Evolutionary conservation across 1,140 invertebrate genomes (phyloP).

Genomic region (Drosophila mojavensis): DNA sequence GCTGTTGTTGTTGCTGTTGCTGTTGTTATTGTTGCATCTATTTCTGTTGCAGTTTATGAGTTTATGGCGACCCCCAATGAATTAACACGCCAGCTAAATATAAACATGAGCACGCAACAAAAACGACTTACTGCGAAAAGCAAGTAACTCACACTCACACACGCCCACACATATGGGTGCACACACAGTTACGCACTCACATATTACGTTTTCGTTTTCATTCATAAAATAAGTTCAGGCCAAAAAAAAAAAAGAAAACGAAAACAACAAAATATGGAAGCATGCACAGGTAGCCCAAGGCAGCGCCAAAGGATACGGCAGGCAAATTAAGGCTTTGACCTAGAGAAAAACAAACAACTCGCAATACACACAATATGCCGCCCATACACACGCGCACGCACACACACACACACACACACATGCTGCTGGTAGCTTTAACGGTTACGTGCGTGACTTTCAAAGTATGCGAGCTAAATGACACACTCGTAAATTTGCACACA

Average conservation of each 20-base stretch:
- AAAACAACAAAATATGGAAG: conserved; percentile 18
- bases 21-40: conserved; percentile 51
- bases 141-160: conserved; percentile 29
- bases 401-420: not conserved
- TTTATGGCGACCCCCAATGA: conserved; percentile 70
- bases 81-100: conserved; percentile 65
- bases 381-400: not conserved
- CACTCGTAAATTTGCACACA: conserved; percentile 70
- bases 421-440: conserved; percentile 37
- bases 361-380: conserved; percentile 18
- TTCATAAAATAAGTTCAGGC: conserved; percentile 67
- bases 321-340: conserved; percentile 82
- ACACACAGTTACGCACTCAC: conserved; percentile 29
- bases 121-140: conserved; percentile 17
- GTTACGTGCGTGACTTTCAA: conserved; percentile 79
- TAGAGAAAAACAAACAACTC: conserved; percentile 77
- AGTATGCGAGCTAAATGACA: conserved; percentile 72
- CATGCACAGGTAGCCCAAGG: conserved; percentile 42
- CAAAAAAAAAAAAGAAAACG: conserved; percentile 24
- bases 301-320: conserved; percentile 53
- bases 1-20: conserved; percentile 10
- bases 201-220: conserved; percentile 51
- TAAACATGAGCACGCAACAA: conserved; percentile 45
- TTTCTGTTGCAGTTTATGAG: conserved; percentile 48
- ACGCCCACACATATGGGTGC: conserved; percentile 1